Conservation (phyloP, 30 jellyfish, hydroid and myxozoan genomes). For the Catostylus mosaicus region DNA sequence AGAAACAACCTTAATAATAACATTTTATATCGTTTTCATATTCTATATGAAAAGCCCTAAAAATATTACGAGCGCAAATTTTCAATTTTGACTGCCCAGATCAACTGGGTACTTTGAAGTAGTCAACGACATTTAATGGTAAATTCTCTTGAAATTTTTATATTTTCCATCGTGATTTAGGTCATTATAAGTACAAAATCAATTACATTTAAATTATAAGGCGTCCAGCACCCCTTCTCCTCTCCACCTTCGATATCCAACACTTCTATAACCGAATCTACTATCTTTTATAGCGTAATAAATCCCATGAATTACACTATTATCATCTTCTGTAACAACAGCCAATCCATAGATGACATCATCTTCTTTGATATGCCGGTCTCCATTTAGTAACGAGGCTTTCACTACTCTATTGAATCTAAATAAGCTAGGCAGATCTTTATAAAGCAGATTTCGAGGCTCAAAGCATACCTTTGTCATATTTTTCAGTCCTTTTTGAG, state of each 20-base stretch:
- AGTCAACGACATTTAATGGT: no score
- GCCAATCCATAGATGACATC: conserved; percentile 70
- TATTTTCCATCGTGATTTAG: background rate
- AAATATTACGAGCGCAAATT: no score
- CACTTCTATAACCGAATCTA: conserved; percentile 66
- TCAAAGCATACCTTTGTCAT: conserved; percentile 90
- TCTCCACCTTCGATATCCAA: conserved; percentile 86
- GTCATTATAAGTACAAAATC: background rate
- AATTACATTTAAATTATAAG: background rate
- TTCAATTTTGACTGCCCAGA: no score
- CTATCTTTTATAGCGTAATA: conserved; percentile 71
- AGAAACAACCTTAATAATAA: no score
- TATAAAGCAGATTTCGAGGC: conserved; percentile 60
- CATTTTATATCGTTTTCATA: no score
- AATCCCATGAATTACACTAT: conserved; percentile 54
- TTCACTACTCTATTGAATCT: conserved; percentile 68
- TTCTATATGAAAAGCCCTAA: no score
- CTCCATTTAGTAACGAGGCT: conserved; percentile 71
- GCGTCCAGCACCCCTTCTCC: conserved; percentile 80
- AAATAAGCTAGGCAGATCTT: conserved; percentile 56
- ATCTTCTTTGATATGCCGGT: conserved; percentile 12
- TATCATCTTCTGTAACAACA: conserved; percentile 42
- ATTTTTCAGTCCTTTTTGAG: conserved; percentile 38
- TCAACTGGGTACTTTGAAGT: no score
- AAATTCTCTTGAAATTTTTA: no score